phyloP scores from a whole-genome alignment of 2,113 vertebrate species.

The Andinoacara biseriatus region DNA sequence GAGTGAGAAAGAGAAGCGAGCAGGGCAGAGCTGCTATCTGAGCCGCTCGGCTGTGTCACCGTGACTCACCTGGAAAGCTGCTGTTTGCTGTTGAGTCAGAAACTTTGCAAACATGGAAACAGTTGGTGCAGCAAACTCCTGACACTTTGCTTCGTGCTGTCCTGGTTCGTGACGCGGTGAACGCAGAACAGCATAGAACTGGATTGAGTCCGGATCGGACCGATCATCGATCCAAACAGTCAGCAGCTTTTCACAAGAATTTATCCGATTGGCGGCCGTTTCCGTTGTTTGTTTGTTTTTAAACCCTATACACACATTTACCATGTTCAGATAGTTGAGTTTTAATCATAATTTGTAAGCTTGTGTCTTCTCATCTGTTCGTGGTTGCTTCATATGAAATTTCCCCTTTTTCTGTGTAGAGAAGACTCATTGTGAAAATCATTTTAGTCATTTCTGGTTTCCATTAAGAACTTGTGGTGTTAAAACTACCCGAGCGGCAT shows the following conservation, averaged over 20 bases:
- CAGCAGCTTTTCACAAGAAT: not conserved
- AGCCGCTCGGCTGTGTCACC: not conserved
- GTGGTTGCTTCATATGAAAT: not conserved
- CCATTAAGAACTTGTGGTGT: no score
- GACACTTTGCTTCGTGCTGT: not conserved
- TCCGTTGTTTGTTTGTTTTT: not conserved
- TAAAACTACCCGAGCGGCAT: no score
- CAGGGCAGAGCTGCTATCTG: not conserved
- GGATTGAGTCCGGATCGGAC: not conserved
- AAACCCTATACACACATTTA: not conserved
- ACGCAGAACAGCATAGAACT: not conserved
- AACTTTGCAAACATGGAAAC: no score
- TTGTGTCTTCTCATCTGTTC: not conserved
- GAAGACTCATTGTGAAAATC: no score
- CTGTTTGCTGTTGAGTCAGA: not conserved
- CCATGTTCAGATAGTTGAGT: not conserved
- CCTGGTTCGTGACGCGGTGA: not conserved
- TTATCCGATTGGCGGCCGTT: not conserved
- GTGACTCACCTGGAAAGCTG: not conserved
- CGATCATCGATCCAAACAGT: not conserved
- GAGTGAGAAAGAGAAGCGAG: not conserved
- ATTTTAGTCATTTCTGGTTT: no score
- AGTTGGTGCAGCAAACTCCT: not conserved
- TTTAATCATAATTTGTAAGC: not conserved
- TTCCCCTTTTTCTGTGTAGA: not conserved